These are phyloP conservation scores for Drepanosiphum platanoidis DNA, from an alignment of 2,888 invertebrate genomes.

Conservation along the genomic window DNA sequence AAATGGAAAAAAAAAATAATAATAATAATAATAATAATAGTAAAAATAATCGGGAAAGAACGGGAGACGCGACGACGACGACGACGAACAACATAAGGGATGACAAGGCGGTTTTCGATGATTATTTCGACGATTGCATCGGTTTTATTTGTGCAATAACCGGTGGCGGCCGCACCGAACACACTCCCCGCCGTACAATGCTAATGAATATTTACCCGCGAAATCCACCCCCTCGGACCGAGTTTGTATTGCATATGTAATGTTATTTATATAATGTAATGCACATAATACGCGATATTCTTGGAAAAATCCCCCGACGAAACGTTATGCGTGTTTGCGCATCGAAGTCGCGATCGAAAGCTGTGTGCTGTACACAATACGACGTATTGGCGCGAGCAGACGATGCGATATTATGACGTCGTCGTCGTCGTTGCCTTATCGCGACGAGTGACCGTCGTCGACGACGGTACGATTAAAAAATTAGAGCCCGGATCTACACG, in stretches of 20 bases:
- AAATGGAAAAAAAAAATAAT: slow-evolving; percentile 25
- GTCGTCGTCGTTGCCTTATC: not conserved
- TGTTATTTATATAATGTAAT: slow-evolving; percentile 64
- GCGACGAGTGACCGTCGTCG: slow-evolving; percentile 13
- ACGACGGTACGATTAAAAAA: no score
- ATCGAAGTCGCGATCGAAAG: slow-evolving; percentile 15
- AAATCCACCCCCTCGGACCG: slow-evolving; percentile 11
- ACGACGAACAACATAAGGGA: slow-evolving; percentile 58
- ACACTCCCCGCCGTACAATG: slow-evolving; percentile 23
- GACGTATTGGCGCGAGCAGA: not conserved
- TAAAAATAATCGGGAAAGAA: slow-evolving; percentile 44
- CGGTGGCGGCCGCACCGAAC: slow-evolving; percentile 29
- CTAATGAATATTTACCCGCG: slow-evolving; percentile 61
- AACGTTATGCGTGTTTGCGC: slow-evolving; percentile 25
- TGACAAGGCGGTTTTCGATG: slow-evolving; percentile 61
- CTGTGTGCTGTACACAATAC: not conserved
- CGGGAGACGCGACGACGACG: slow-evolving; percentile 25
- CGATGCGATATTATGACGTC: not conserved
- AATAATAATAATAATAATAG: slow-evolving; percentile 16
- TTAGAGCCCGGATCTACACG: no score
- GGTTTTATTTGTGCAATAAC: slow-evolving; percentile 61
- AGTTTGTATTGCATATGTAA: slow-evolving; percentile 63
- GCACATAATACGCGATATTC: slow-evolving; percentile 23
- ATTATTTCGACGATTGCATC: slow-evolving; percentile 59
- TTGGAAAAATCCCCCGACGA: slow-evolving; percentile 1